phyloP scores from a whole-genome alignment of 2,888 invertebrate genomes.

The Drosophila neonasuta region DNA sequence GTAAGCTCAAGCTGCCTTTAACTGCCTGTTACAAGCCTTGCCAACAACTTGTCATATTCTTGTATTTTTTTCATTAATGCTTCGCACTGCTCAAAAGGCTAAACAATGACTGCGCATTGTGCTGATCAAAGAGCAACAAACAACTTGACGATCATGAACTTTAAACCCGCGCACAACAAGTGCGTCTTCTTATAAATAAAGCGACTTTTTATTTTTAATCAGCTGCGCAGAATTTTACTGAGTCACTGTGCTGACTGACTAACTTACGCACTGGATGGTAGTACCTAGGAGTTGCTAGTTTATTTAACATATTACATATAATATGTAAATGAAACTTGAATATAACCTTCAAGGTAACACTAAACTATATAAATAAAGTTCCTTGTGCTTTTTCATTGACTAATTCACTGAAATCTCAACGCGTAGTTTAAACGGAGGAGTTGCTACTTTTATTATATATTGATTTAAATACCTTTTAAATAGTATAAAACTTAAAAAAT shows the following conservation, averaged over 20 bases:
- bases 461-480: too few relatives aligned
- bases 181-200: constrained; percentile 1
- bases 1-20: background rate
- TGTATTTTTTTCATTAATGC: background rate
- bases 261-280: too few relatives aligned
- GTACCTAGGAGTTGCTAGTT: background rate
- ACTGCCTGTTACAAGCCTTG: too few relatives aligned
- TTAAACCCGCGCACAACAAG: constrained; percentile 19
- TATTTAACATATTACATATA: too few relatives aligned
- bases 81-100: background rate
- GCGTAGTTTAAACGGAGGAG: too few relatives aligned
- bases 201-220: background rate
- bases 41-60: background rate
- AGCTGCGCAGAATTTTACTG: background rate
- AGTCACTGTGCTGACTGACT: background rate
- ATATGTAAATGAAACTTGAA: too few relatives aligned
- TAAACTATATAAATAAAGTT: too few relatives aligned
- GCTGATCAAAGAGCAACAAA: constrained; percentile 50
- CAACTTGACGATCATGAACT: constrained; percentile 30
- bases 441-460: too few relatives aligned
- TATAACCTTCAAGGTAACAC: too few relatives aligned
- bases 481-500: too few relatives aligned
- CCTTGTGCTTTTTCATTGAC: too few relatives aligned
- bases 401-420: too few relatives aligned
- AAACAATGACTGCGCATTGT: constrained; percentile 55